These are phyloP conservation scores for Burhinus oedicnemus DNA, from an alignment of 2,113 vertebrate genomes.

Conservation along the genomic window DNA sequence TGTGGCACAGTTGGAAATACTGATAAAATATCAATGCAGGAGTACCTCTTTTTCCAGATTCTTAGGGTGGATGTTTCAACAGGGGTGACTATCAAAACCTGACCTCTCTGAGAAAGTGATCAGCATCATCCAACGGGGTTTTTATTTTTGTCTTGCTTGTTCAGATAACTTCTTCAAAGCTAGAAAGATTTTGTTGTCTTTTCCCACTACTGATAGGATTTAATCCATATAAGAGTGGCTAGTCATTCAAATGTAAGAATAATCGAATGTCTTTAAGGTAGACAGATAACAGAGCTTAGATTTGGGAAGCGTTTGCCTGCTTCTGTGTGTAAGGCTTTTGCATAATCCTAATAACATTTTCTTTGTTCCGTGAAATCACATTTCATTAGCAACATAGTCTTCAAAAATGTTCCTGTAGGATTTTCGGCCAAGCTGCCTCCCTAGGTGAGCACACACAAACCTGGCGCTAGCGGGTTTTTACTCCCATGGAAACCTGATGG, in stretches of 20 bases:
- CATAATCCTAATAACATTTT: not conserved
- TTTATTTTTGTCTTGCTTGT: not conserved
- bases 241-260: not conserved
- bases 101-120: not conserved
- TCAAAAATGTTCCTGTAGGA: not conserved
- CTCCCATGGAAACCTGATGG: not conserved
- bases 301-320: not conserved
- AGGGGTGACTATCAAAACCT: not conserved
- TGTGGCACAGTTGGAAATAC: not conserved
- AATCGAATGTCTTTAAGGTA: not conserved
- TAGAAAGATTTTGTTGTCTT: not conserved
- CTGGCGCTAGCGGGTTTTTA: rapidly evolving
- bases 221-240: not conserved
- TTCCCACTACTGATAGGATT: not conserved
- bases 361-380: not conserved
- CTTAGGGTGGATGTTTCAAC: not conserved
- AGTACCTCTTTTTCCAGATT: not conserved
- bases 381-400: not conserved
- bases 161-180: not conserved
- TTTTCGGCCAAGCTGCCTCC: not conserved
- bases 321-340: not conserved
- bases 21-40: not conserved
- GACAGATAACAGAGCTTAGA: not conserved
- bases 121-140: not conserved
- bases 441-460: rapidly evolving